Base-by-base conservation (phyloP, 2,797 vertebrate genomes). In the Benthosema pterotum region DNA sequence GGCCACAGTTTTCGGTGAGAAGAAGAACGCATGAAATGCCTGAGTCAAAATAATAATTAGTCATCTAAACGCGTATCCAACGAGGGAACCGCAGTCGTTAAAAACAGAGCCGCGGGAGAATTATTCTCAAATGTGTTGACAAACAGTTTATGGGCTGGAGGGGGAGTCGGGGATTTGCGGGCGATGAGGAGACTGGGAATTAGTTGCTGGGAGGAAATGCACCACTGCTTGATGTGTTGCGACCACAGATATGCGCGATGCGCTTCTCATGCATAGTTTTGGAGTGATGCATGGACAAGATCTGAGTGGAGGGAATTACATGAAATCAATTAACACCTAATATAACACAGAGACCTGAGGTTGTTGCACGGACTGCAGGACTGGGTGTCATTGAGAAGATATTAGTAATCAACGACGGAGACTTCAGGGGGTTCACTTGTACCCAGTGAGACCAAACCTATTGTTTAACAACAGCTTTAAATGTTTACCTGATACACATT, bases 201-300 rank as follows among this genome's bases (percentile, higher is more conserved):
- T 71, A 75, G 85, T 75, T 74, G 71, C 63, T 65, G 51, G 66
- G 63, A 77, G 64, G 74, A 78, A 77, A 82, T 68, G 76, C 66
- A 60, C 55, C 25, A 64, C 60, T 8, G 43, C 49, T 75, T 62
- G 66, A 79, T 72, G 67, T 79, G 75, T 67, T 2, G 4, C 79
- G 78, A 83, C 79, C 74, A 0, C 77, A 77, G 68, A 15, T 16
- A 64, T 47, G 68, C 64, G 66, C 51, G 19, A 72, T 66, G 63
- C 66, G 65, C 53, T 67, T 68, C 57, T 55, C 67, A 62, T 70
- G 66, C 72, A 74, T 66, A 79, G 57, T 60, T 80, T 57, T 3
- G 43, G 69, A 65, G 66, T 69, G 66, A 83, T 55, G 63, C 66
- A 73, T 55, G 63, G 68, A 73, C 63, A 69, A 67, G 5, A 48